phyloP scores from a whole-genome alignment of 2,888 invertebrate genomes.

The Cephalotes varians region DNA sequence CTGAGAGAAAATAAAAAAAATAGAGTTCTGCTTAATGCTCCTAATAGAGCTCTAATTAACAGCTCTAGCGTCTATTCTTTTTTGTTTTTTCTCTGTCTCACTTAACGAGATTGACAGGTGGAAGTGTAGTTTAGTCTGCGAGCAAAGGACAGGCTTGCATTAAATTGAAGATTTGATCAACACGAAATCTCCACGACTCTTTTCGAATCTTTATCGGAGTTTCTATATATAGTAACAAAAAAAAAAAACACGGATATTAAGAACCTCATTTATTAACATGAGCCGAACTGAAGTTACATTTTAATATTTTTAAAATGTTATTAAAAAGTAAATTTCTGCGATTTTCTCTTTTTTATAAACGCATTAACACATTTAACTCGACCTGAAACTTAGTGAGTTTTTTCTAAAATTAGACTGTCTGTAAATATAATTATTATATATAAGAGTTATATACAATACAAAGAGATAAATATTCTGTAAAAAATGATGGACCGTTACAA shows the following conservation, averaged over 20 bases:
- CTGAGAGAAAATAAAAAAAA: no score
- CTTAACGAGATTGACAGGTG: no score
- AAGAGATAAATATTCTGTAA: no score
- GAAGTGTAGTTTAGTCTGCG: no score
- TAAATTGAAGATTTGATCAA: not conserved
- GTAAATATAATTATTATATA: not conserved
- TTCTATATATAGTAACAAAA: conserved; percentile 2
- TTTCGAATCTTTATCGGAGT: not conserved
- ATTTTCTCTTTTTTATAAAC: conserved; percentile 13
- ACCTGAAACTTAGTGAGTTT: not conserved
- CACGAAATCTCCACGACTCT: no score
- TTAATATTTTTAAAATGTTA: conserved; percentile 5
- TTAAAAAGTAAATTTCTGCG: conserved; percentile 25
- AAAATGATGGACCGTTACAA: no score
- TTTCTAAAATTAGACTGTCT: conserved; percentile 24
- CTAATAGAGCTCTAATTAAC: no score
- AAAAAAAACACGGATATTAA: not conserved
- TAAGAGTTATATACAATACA: no score
- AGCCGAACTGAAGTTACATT: conserved; percentile 10
- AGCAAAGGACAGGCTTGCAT: no score
- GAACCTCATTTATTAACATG: conserved; percentile 20
- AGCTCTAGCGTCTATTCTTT: no score
- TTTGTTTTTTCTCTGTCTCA: no score
- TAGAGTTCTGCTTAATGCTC: no score
- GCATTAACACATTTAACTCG: conserved; percentile 33